A percentile compares a stretch with the other conserved stretches of the same genome.
These are phyloP conservation scores for Amazona vittata DNA, from an alignment of 2,113 vertebrate genomes.

Conservation along the genomic window DNA sequence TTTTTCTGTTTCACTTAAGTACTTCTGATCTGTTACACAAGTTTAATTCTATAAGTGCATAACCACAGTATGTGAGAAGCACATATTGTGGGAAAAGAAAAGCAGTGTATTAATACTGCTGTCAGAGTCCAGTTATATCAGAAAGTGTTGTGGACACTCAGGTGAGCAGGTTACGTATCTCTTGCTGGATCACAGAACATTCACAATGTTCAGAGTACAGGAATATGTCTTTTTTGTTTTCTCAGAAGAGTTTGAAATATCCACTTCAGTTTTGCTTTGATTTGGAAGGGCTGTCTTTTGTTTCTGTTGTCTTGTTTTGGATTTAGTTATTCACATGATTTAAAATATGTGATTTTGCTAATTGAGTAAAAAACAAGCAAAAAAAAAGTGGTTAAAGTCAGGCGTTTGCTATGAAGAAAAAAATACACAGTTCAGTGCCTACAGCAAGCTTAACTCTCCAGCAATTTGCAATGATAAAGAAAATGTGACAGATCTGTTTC, in stretches of 20 bases:
- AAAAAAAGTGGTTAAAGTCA: accelerated
- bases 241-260: background rate
- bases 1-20: background rate
- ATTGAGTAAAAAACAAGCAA: background rate
- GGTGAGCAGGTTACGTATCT: background rate
- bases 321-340: background rate
- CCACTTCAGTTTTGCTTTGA: background rate
- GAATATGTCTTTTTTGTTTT: background rate
- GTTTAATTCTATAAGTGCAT: background rate
- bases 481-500: background rate
- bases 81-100: background rate
- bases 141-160: background rate
- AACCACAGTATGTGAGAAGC: background rate
- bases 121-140: background rate
- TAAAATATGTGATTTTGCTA: background rate
- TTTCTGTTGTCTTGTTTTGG: background rate
- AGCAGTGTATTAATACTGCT: background rate
- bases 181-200: background rate
- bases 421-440: background rate
- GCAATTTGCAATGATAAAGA: background rate
- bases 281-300: accelerated
- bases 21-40: background rate
- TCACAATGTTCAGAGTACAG: accelerated
- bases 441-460: background rate
- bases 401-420: background rate